Conservation (phyloP, 2,888 invertebrate genomes). For the Dicyrtomina minuta region DNA sequence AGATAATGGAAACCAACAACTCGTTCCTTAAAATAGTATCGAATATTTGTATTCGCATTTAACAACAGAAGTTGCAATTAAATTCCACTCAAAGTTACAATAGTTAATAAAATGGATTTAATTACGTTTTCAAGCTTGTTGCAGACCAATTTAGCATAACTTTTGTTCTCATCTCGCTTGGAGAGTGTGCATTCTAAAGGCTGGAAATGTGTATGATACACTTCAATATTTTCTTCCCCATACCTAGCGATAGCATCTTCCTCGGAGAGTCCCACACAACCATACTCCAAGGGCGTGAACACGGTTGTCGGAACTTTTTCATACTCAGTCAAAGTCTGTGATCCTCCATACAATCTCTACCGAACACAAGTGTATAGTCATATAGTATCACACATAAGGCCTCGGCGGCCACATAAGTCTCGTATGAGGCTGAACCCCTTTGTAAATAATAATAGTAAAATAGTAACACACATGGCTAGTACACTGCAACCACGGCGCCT, state of each 20-base stretch:
- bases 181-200: conserved; percentile 95
- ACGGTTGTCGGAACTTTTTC: conserved; percentile 88
- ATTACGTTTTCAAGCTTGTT: conserved; percentile 56
- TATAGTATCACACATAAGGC: too few species aligned
- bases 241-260: conserved; percentile 70
- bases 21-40: conserved; percentile 55
- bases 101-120: neutral
- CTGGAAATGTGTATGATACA: conserved; percentile 92
- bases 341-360: conserved; percentile 65
- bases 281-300: conserved; percentile 95
- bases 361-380: conserved; percentile 5
- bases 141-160: conserved; percentile 86
- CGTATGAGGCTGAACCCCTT: too few species aligned
- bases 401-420: too few species aligned
- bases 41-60: neutral
- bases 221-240: conserved; percentile 79
- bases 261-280: conserved; percentile 90
- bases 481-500: too few species aligned
- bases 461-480: too few species aligned
- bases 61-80: neutral
- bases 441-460: too few species aligned
- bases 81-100: too few species aligned
- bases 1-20: conserved; percentile 86
- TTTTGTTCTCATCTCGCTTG: conserved; percentile 79
- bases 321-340: conserved; percentile 73